Percentiles rank a stretch among this genome's conserved stretches.
These are phyloP conservation scores for Ecliptopera silaceata DNA, from an alignment of 2,888 invertebrate species.

Conservation along the genomic window DNA sequence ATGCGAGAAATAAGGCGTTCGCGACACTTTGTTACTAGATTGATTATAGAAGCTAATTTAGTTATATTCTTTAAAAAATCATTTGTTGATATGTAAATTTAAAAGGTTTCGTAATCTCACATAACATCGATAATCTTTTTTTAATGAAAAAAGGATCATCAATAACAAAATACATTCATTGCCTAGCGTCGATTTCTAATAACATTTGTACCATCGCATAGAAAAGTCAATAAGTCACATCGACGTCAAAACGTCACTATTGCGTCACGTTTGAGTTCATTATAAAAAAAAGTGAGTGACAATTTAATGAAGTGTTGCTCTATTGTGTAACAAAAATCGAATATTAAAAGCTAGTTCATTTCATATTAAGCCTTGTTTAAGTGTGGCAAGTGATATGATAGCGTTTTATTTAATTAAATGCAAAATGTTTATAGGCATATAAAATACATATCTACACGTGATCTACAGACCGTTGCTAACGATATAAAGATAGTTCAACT, in stretches of 20 bases:
- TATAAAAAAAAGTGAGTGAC: conserved; percentile 69
- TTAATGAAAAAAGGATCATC: not conserved
- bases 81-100: too few species aligned
- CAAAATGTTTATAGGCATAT: too few species aligned
- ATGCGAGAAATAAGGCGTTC: too few species aligned
- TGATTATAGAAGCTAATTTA: too few species aligned
- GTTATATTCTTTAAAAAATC: not conserved
- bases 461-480: too few species aligned
- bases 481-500: too few species aligned
- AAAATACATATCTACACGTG: too few species aligned
- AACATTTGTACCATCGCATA: conserved; percentile 31
- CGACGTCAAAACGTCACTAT: conserved; percentile 47
- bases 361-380: conserved; percentile 14
- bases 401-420: too few species aligned
- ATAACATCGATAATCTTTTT: not conserved
- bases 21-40: too few species aligned
- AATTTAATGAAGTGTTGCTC: conserved; percentile 76
- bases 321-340: conserved; percentile 73
- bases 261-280: conserved; percentile 51
- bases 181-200: conserved; percentile 21
- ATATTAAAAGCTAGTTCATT: conserved; percentile 60
- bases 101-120: too few species aligned
- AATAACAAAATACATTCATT: not conserved
- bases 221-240: conserved; percentile 54
- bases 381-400: not conserved